phyloP scores from a whole-genome alignment of 2,113 vertebrate genomes.

The Falcunculus frontatus region DNA sequence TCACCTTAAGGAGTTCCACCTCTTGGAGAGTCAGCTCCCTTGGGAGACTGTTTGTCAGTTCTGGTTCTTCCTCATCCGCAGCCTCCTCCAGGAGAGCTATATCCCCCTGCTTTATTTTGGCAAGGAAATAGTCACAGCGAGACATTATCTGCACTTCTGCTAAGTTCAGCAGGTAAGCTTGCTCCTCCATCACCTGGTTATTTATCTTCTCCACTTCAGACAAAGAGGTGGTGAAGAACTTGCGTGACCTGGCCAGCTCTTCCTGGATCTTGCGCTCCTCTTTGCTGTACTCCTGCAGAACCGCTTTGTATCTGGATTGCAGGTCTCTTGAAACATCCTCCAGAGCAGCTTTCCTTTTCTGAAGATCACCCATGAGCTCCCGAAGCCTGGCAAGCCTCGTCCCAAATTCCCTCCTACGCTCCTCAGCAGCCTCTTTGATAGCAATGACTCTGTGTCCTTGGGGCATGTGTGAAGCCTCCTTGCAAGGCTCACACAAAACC shows the following conservation, averaged over 20 bases:
- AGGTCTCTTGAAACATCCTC: conserved; percentile 85
- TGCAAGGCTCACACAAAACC: conserved; percentile 88
- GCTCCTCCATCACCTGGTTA: conserved; percentile 88
- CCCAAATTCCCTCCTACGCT: conserved; percentile 84
- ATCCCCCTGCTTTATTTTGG: conserved; percentile 91
- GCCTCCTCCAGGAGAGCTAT: conserved; percentile 86
- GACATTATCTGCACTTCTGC: conserved; percentile 94
- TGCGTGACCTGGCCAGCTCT: conserved; percentile 85
- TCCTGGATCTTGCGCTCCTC: conserved; percentile 89
- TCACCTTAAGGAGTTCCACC: conserved; percentile 84
- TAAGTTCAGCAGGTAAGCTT: conserved; percentile 90
- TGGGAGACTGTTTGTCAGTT: conserved; percentile 80
- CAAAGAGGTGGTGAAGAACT: conserved; percentile 84
- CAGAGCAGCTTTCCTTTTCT: conserved; percentile 84
- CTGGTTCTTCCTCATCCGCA: conserved; percentile 83
- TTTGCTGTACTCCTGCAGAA: conserved; percentile 89
- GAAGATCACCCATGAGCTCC: conserved; percentile 84
- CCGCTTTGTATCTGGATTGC: conserved; percentile 81
- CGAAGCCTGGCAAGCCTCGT: conserved; percentile 79
- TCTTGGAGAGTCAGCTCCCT: conserved; percentile 86
- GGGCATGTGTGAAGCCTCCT: conserved; percentile 76
- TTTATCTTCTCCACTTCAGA: conserved; percentile 90
- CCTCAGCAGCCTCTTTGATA: conserved; percentile 85
- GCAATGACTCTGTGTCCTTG: conserved; percentile 81
- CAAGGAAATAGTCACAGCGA: conserved; percentile 92